A percentile compares a stretch with the other conserved stretches of the same genome.
Conservation (phyloP, 2,113 vertebrate species). For the Oreocharis arfaki region DNA sequence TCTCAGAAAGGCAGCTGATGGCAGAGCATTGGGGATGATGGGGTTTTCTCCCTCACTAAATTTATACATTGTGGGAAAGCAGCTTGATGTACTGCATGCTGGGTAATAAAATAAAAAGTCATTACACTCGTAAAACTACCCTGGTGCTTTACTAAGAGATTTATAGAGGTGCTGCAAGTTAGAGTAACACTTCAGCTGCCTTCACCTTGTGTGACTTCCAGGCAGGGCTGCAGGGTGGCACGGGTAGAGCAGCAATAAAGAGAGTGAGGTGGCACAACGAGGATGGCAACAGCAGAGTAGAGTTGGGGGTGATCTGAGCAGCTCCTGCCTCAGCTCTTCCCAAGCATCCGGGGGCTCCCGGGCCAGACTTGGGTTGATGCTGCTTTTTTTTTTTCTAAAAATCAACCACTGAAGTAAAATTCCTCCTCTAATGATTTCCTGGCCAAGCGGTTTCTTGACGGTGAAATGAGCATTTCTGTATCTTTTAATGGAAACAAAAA, state of each 20-base stretch:
- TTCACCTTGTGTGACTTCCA: constrained; percentile 22
- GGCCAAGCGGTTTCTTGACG: background rate
- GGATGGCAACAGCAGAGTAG: background rate
- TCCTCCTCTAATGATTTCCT: background rate
- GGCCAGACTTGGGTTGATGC: background rate
- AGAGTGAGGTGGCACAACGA: background rate
- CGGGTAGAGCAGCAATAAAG: background rate
- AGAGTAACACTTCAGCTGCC: constrained; percentile 32
- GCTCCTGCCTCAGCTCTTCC: background rate
- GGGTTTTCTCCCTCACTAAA: background rate
- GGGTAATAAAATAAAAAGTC: constrained; percentile 39
- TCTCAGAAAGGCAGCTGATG: background rate
- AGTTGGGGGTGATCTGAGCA: background rate
- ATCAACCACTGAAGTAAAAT: background rate
- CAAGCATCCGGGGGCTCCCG: background rate
- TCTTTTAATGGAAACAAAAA: constrained; percentile 38
- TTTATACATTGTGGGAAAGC: background rate
- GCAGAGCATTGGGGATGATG: background rate
- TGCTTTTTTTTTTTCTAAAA: background rate
- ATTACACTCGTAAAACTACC: constrained; percentile 27
- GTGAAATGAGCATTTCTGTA: background rate
- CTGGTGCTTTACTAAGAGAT: constrained; percentile 1
- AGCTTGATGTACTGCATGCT: background rate
- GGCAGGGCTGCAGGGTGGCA: background rate
- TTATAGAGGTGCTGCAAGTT: constrained; percentile 24